Base-by-base conservation (phyloP, 2,888 invertebrate genomes). In the Sepioteuthis lessoniana region DNA sequence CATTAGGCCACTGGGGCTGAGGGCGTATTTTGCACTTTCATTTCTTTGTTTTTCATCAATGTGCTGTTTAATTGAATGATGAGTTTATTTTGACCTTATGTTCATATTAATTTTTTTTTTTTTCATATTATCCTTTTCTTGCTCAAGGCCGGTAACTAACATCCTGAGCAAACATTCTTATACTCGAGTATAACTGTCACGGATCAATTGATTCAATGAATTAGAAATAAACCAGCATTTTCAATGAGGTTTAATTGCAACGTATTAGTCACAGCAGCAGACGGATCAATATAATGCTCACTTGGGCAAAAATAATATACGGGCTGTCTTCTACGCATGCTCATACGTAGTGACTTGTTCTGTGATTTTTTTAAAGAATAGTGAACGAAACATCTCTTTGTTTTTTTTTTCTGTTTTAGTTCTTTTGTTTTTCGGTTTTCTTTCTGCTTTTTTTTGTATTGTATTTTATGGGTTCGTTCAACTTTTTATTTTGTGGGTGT, bases 181-280 rank as follows among this genome's bases (percentile, higher is more conserved):
- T 76, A 76, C 16, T 35, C n/a, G n/a, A 35, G n/a, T n/a, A 76
- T 76, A 35, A 16, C n/a, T 76, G n/a, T n/a, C 76, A 76, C 13
- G 16, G 76, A 76, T 76, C 76, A 76, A 76, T 19, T 76, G 76
- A 76, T 76, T 76, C 35, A 76, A 76, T 76, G n/a, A 76, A 76
- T 76, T 76, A n/a, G 76, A n/a, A 76, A 76, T 76, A 76, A 35
- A 76, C n/a, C 76, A 76, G 76, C 35, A n/a, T 76, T 76, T 76
- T 3, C 13, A n/a, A 76, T 76, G n/a, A 16, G n/a, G 16, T 76
- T 76, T 76, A 76, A 76, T 76, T 76, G 76, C 76, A 76, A n/a
- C n/a, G 25, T 21, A 76, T 76, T 76, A n/a, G 35, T n/a, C n/a
- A n/a, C n/a, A 35, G 16, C 13, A 35, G 4, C n/a, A 35, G n/a